phyloP scores from a whole-genome alignment of 1,140 invertebrate genomes.

The Bombus fervidus region DNA sequence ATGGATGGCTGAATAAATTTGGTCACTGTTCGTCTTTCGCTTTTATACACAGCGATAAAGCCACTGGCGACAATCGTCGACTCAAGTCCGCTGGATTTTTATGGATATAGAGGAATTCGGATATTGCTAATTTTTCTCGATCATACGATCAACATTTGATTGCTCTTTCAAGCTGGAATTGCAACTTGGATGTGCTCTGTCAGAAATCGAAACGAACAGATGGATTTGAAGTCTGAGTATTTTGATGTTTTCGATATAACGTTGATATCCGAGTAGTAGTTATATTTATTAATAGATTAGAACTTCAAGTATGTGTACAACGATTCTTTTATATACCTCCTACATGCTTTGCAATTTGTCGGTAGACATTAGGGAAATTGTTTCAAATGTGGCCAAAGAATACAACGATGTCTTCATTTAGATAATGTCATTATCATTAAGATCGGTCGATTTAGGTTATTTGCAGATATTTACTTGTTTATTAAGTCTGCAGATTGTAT shows the following conservation, averaged over 20 bases:
- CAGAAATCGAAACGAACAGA: background rate
- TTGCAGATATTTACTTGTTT: no score
- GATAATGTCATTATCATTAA: no score
- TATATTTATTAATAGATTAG: background rate
- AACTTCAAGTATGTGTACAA: no score
- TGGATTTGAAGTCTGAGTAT: no score
- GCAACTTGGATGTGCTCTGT: background rate
- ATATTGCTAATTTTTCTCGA: background rate
- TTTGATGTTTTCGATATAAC: background rate
- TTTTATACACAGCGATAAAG: background rate
- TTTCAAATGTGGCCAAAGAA: no score
- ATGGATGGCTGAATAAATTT: constrained; percentile 15
- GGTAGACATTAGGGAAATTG: no score
- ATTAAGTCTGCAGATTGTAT: no score
- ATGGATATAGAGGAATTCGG: background rate
- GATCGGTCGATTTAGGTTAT: no score
- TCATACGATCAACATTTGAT: background rate
- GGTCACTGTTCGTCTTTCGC: no score
- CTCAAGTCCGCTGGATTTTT: background rate
- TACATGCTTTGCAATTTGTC: background rate
- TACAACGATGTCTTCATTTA: no score
- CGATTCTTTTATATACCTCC: background rate
- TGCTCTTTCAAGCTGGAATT: background rate
- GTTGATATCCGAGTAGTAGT: background rate
- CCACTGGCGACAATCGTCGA: background rate